Evolutionary conservation across 1,140 invertebrate genomes (phyloP).

Genomic region (Ips typographus): DNA sequence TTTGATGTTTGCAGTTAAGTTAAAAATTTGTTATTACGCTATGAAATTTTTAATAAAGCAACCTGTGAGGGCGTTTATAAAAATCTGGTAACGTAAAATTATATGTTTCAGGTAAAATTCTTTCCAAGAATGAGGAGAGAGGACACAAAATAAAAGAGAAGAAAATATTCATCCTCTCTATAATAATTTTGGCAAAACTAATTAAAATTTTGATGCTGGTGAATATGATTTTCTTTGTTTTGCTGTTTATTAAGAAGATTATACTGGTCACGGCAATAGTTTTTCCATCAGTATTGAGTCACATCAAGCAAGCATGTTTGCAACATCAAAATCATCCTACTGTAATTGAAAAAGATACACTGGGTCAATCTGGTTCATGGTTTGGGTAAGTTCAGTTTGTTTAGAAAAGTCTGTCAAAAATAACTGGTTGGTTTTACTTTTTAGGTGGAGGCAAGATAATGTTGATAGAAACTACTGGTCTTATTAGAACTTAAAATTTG

Average conservation of each 20-base stretch:
- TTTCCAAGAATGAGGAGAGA: slow-evolving; percentile 1
- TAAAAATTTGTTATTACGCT: slow-evolving; percentile 40
- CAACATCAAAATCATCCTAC: slow-evolving; percentile 34
- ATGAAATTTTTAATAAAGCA: slow-evolving; percentile 8
- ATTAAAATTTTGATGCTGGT: slow-evolving; percentile 45
- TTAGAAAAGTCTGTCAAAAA: not conserved
- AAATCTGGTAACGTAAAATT: slow-evolving; percentile 1
- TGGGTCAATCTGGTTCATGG: slow-evolving; percentile 21
- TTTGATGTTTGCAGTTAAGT: slow-evolving; percentile 32
- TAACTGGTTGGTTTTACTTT: not conserved
- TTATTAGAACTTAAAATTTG: no score
- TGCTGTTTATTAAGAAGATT: slow-evolving; percentile 71
- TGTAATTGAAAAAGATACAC: slow-evolving; percentile 1
- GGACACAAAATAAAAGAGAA: slow-evolving; percentile 36
- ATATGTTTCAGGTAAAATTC: slow-evolving; percentile 12
- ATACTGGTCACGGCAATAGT: slow-evolving; percentile 63
- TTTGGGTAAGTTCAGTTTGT: slow-evolving; percentile 24
- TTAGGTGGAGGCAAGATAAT: slow-evolving; percentile 28
- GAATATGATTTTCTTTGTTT: slow-evolving; percentile 62
- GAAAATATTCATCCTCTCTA: slow-evolving; percentile 36
- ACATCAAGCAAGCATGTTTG: slow-evolving; percentile 40
- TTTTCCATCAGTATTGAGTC: slow-evolving; percentile 59
- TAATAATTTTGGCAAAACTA: slow-evolving; percentile 34
- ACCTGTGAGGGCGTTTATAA: not conserved
- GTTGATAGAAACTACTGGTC: not conserved